Conservation (phyloP, 2,888 invertebrate genomes). For the Choreutis nemorana region DNA sequence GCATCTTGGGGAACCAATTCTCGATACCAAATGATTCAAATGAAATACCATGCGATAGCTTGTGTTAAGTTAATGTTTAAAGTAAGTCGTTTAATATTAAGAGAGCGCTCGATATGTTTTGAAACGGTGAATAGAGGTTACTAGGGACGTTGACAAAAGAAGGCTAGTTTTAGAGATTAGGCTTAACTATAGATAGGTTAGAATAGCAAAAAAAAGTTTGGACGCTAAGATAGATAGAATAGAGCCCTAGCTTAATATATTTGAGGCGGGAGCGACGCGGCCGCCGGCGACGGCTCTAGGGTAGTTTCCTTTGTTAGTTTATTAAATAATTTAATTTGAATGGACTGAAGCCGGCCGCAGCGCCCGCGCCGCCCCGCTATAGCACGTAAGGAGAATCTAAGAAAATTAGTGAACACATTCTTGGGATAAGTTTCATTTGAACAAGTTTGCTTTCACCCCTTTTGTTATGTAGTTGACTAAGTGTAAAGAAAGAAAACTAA, state of each 20-base stretch:
- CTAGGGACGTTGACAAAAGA: conserved; percentile 37
- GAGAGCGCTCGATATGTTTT: conserved; percentile 48
- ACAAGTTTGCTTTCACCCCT: conserved; percentile 63
- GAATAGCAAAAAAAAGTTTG: conserved; percentile 59
- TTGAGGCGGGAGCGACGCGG: conserved; percentile 22
- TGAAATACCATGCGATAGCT: conserved; percentile 32
- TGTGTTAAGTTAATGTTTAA: conserved; percentile 58
- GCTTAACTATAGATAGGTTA: conserved; percentile 62
- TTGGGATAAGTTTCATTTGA: conserved; percentile 57
- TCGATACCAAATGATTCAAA: conserved; percentile 47
- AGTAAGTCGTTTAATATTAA: conserved; percentile 54
- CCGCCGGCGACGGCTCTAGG: conserved; percentile 39
- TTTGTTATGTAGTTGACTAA: conserved; percentile 65
- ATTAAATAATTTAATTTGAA: conserved; percentile 65
- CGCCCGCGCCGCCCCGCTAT: conserved; percentile 24
- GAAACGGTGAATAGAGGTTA: conserved; percentile 40
- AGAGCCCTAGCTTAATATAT: conserved; percentile 56
- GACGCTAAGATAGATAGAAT: conserved; percentile 59
- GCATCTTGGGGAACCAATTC: conserved; percentile 46
- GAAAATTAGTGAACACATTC: conserved; percentile 53
- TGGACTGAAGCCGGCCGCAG: conserved; percentile 50
- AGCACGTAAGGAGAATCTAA: conserved; percentile 29
- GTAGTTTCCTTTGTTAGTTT: conserved; percentile 64
- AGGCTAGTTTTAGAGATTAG: conserved; percentile 49
- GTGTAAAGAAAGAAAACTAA: conserved; percentile 60